Evolutionary conservation across 2,797 vertebrate species (phyloP).

Genomic region (Catharus ustulatus): DNA sequence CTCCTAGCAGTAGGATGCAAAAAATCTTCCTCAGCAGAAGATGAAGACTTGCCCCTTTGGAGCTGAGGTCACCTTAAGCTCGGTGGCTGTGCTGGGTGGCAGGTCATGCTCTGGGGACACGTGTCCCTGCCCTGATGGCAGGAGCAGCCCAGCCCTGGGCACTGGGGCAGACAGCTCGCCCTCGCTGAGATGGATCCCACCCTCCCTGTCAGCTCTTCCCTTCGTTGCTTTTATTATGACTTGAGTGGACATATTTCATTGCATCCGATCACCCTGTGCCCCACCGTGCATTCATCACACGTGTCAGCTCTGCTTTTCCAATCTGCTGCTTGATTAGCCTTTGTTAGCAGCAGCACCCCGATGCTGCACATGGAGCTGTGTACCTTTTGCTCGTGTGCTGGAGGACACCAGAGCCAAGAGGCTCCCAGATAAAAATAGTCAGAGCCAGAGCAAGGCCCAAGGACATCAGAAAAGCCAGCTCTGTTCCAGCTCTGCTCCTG

Average conservation of each 20-base stretch:
- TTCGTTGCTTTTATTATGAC: slow-evolving; percentile 27
- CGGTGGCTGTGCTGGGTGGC: fast-evolving
- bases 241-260: slow-evolving; percentile 54
- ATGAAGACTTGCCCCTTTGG: not conserved
- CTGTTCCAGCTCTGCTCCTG: not conserved
- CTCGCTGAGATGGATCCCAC: not conserved
- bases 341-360: not conserved
- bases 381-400: not conserved
- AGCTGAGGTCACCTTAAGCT: not conserved
- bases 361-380: not conserved
- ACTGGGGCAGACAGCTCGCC: not conserved
- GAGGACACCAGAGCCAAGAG: not conserved
- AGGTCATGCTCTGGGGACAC: not conserved
- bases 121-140: not conserved
- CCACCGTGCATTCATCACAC: not conserved
- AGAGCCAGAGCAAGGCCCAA: not conserved
- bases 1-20: not conserved
- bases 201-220: not conserved
- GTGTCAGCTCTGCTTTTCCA: slow-evolving; percentile 50
- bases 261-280: not conserved
- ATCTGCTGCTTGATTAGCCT: slow-evolving; percentile 43
- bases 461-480: not conserved
- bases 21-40: not conserved
- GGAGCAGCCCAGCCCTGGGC: not conserved
- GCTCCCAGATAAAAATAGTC: not conserved